Percentiles rank a stretch among this genome's conserved stretches.
phyloP scores from a whole-genome alignment of 2,797 vertebrate species.

The Chanos chanos region DNA sequence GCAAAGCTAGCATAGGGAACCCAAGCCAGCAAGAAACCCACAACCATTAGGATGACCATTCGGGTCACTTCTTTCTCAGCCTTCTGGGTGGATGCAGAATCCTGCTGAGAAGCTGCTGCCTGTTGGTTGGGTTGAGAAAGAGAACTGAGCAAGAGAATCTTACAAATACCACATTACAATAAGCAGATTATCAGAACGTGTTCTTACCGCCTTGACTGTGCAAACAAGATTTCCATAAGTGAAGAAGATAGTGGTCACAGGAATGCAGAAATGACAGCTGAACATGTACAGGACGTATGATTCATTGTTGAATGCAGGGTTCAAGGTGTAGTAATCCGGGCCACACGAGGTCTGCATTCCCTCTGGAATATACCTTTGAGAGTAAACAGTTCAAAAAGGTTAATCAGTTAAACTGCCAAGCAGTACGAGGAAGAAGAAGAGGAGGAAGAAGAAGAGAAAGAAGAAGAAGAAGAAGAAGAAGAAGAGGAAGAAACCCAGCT shows the following conservation, averaged over 20 bases:
- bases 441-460: too few relatives aligned
- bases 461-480: too few relatives aligned
- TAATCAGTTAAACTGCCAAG: too few relatives aligned
- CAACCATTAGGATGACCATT: conserved; percentile 81
- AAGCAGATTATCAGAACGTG: neutral
- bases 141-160: too few relatives aligned
- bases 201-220: conserved; percentile 76
- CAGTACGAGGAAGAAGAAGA: too few relatives aligned
- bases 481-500: too few relatives aligned
- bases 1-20: conserved; percentile 76
- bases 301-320: conserved; percentile 76
- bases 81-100: conserved; percentile 81
- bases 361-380: conserved; percentile 74
- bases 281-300: conserved; percentile 82
- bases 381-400: too few relatives aligned
- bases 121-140: too few relatives aligned
- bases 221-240: conserved; percentile 76
- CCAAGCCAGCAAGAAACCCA: conserved; percentile 79
- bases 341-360: conserved; percentile 79
- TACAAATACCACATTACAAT: too few relatives aligned
- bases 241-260: conserved; percentile 73
- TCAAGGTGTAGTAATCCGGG: conserved; percentile 78
- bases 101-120: conserved; percentile 82
- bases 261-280: conserved; percentile 62
- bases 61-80: conserved; percentile 81